A percentile compares a stretch with the other conserved stretches of the same genome.
phyloP scores from a whole-genome alignment of 1,140 invertebrate species.

The Pteromalus puparum region DNA sequence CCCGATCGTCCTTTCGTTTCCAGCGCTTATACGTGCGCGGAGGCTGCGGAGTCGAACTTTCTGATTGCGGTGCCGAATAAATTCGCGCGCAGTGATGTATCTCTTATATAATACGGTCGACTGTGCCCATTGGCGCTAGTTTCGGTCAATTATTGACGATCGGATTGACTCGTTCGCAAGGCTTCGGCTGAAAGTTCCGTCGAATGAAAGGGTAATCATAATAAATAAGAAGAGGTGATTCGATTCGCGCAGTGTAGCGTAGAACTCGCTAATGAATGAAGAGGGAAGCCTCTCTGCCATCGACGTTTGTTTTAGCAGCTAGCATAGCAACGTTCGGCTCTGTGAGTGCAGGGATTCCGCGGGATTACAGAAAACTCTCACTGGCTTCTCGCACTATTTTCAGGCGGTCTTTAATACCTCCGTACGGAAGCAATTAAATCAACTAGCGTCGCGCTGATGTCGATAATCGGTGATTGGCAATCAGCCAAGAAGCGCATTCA shows the following conservation, averaged over 20 bases:
- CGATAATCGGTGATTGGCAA: too few species aligned
- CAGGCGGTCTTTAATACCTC: too few species aligned
- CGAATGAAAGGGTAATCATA: not conserved
- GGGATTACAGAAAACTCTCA: too few species aligned
- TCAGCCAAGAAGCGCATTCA: not conserved
- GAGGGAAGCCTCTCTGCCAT: too few species aligned
- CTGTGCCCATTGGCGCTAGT: not conserved
- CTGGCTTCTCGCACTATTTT: too few species aligned
- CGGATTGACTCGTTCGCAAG: not conserved
- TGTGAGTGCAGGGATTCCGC: too few species aligned
- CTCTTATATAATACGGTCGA: not conserved
- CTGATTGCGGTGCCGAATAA: conserved; percentile 24
- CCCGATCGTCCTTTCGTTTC: not conserved
- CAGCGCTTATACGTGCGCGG: too few species aligned
- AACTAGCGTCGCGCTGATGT: too few species aligned
- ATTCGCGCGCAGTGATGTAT: not conserved
- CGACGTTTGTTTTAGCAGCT: too few species aligned
- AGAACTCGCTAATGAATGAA: not conserved
- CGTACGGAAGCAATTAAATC: too few species aligned
- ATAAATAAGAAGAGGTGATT: conserved; percentile 12
- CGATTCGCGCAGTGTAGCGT: not conserved
- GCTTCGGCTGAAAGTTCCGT: too few species aligned
- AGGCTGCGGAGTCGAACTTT: not conserved
- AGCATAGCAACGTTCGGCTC: too few species aligned
- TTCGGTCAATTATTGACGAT: not conserved